Evolutionary conservation across 1,140 invertebrate species (phyloP).

Genomic region (Colletes latitarsis): DNA sequence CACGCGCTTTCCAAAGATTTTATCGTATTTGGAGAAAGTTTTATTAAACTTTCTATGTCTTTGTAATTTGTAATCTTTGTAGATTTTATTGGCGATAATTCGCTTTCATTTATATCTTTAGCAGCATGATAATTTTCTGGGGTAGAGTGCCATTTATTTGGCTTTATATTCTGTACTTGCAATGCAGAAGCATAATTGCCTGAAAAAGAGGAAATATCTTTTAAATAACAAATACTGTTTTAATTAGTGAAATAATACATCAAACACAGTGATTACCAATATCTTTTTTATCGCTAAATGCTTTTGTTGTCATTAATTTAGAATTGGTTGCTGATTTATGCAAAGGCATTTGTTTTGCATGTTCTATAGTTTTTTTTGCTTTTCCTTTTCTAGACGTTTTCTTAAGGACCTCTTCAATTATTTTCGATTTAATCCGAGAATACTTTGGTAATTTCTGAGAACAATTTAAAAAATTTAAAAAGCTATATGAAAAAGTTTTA

Average conservation of each 20-base stretch:
- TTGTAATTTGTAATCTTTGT: background rate
- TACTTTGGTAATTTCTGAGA: conserved; percentile 80
- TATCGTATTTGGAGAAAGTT: background rate
- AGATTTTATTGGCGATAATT: background rate
- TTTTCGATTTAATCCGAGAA: conserved; percentile 79
- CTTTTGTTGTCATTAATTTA: conserved; percentile 81
- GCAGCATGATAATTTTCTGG: conserved; percentile 19
- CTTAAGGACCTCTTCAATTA: conserved; percentile 80
- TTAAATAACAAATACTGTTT: background rate
- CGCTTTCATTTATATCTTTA: background rate
- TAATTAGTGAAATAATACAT: background rate
- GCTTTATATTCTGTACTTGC: background rate
- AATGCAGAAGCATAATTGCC: conserved; percentile 4
- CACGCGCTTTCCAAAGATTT: background rate
- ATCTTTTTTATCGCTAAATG: conserved; percentile 78
- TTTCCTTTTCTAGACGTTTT: conserved; percentile 69
- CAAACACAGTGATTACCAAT: conserved; percentile 58
- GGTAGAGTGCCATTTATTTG: conserved; percentile 37
- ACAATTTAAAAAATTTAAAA: conserved; percentile 63
- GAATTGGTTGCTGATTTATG: conserved; percentile 79
- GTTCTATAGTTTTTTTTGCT: conserved; percentile 52
- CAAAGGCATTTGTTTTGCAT: conserved; percentile 74
- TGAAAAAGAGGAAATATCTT: conserved; percentile 22
- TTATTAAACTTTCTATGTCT: conserved; percentile 6
- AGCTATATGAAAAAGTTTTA: background rate